phyloP scores from a whole-genome alignment of 2,113 vertebrate species.

The Camelus dromedarius region DNA sequence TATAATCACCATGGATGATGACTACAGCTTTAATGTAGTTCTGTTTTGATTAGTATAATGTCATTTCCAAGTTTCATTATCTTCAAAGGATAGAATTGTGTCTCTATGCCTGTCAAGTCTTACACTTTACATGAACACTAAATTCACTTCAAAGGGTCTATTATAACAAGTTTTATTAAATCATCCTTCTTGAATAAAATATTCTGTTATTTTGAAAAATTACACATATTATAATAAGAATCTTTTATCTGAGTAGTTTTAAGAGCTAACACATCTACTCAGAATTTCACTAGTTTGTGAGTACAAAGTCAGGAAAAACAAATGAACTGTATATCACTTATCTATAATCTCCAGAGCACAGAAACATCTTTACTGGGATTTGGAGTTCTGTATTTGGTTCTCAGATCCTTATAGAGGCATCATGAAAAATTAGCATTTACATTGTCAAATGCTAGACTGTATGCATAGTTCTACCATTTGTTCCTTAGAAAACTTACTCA shows the following conservation, averaged over 20 bases:
- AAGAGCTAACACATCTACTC: constrained; percentile 5
- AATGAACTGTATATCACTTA: neutral
- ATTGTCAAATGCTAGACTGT: neutral
- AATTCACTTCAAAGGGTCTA: constrained; percentile 75
- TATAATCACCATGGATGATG: constrained; percentile 39
- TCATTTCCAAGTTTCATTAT: constrained; percentile 67
- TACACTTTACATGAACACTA: constrained; percentile 68
- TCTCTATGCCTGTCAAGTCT: constrained; percentile 66
- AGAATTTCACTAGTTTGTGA: constrained; percentile 37
- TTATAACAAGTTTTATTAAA: constrained; percentile 69
- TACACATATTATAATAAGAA: neutral
- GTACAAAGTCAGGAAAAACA: constrained; percentile 24
- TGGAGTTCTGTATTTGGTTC: neutral
- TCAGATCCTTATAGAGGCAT: neutral
- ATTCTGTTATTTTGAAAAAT: neutral
- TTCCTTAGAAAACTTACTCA: neutral
- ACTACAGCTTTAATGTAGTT: constrained; percentile 55
- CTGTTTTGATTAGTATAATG: constrained; percentile 75
- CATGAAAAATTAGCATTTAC: neutral
- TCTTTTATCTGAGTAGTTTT: neutral
- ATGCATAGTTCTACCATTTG: neutral
- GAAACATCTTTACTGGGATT: neutral
- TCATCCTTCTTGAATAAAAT: constrained; percentile 40
- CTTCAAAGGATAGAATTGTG: constrained; percentile 32
- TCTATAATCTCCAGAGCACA: neutral